Base-by-base conservation (phyloP, 2,113 vertebrate species). In the Lota lota region DNA sequence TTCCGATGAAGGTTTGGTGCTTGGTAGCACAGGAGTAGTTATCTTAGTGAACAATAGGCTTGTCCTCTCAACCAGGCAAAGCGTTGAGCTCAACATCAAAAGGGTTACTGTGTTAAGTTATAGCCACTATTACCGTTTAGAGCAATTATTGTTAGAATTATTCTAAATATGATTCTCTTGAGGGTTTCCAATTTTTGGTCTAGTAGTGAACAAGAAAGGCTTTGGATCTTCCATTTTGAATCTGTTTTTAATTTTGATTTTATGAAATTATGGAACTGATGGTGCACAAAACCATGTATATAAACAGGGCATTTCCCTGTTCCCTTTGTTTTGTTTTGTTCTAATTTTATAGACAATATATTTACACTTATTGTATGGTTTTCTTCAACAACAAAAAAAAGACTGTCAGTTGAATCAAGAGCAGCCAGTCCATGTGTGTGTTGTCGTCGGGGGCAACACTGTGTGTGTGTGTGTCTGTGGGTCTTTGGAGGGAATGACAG, bases 211-310 rank as follows among this genome's bases (percentile, higher is more conserved):
- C 79, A 62, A 65, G n/a, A 79, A 78, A 81, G 68, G 70, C 74
- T 85, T 72, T 72, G 78, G 72, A 82, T 85, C 81, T 86, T 87
- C 85, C 84, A 77, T 71, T 47, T 40, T 69, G 66, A 63, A 66
- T 80, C 79, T 68, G 56, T 62, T 18, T 76, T 75, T 66, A 64
- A 65, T 77, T 70, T 70, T 36, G 61, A 22, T 50, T 5, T 15
- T 4, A 64, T 57, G n/a, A 69, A 63, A 68, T 57, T 10, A 71
- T 57, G 73, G 40, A 47, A 47, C 40, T 47, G 40, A 76, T 67
- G 78, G 64, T 76, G 78, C 76, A 76, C 69, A 78, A 51, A 28
- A 60, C 51, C 67, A 60, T 83, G 77, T 83, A 79, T 78, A 84
- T 81, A 78, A 85, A 59, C 64, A 57, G 67, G 62, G 76, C 58